Evolutionary conservation across 2,888 invertebrate species (phyloP).

Genomic region (Dimorphilus gyrociliatus): DNA sequence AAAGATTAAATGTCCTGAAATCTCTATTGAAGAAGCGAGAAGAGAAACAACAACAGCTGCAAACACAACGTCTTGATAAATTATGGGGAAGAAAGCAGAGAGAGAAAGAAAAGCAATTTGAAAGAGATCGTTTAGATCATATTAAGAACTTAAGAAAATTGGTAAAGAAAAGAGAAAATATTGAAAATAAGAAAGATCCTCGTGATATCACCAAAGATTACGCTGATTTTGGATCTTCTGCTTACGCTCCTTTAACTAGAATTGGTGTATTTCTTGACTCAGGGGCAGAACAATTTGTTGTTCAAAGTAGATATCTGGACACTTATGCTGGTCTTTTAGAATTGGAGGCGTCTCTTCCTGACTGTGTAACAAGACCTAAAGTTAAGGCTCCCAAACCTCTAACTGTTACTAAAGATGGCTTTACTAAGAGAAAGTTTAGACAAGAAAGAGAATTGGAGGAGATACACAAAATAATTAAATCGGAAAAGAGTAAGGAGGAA

Average conservation of each 20-base stretch:
- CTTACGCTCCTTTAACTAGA: conserved; percentile 35
- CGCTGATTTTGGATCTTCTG: conserved; percentile 25
- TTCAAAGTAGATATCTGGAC: conserved; percentile 30
- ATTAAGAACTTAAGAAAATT: conserved; percentile 22
- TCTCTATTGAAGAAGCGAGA: conserved; percentile 46
- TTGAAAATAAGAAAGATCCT: conserved; percentile 23
- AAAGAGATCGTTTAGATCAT: neutral
- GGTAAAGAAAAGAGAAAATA: conserved; percentile 21
- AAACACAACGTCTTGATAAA: conserved; percentile 32
- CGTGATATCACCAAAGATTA: conserved; percentile 31
- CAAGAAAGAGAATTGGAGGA: conserved; percentile 31
- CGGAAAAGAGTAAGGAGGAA: conserved; percentile 16
- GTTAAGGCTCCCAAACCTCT: conserved; percentile 31
- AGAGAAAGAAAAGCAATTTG: conserved; percentile 27
- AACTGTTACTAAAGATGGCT: conserved; percentile 31
- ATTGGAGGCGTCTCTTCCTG: conserved; percentile 32
- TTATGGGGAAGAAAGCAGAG: conserved; percentile 35
- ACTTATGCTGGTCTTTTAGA: conserved; percentile 33
- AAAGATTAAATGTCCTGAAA: conserved; percentile 47
- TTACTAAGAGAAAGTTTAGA: conserved; percentile 31
- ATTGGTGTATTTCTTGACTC: conserved; percentile 36
- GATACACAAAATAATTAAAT: conserved; percentile 32
- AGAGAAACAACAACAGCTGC: conserved; percentile 33
- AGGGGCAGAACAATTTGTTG: conserved; percentile 33
- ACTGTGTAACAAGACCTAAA: conserved; percentile 28